Percentiles rank a stretch among this genome's conserved stretches.
Evolutionary conservation across 2,797 vertebrate genomes (phyloP).

Genomic region (Sarcophilus harrisii): DNA sequence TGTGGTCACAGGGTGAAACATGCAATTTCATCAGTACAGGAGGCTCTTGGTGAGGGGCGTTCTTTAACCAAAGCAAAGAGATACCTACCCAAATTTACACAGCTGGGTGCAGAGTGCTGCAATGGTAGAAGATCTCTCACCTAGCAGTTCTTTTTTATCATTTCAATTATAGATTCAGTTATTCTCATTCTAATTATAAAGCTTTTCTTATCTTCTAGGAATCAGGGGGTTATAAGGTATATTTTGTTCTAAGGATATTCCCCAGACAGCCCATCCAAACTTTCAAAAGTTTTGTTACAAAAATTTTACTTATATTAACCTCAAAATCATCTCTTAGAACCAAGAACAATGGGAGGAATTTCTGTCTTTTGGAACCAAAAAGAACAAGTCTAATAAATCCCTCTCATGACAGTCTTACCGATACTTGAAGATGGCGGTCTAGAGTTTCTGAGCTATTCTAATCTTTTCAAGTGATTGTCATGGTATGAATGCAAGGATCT

Average conservation of each 20-base stretch:
- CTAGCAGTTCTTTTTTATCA: background rate
- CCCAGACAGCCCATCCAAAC: background rate
- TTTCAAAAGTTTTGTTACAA: background rate
- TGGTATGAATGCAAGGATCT: background rate
- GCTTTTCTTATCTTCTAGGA: background rate
- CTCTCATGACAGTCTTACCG: background rate
- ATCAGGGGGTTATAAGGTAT: background rate
- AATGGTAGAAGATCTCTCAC: background rate
- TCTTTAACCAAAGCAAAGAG: background rate
- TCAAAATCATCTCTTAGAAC: background rate
- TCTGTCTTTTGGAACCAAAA: background rate
- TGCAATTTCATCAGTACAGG: background rate
- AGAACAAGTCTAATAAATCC: background rate
- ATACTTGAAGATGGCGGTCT: background rate
- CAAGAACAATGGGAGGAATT: background rate
- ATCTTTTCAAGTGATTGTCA: background rate
- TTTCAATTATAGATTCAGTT: background rate
- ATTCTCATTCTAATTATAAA: background rate
- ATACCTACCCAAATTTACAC: background rate
- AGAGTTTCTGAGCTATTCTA: too few species aligned
- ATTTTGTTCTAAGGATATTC: background rate
- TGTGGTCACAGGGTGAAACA: background rate
- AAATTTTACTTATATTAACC: background rate
- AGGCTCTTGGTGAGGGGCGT: background rate
- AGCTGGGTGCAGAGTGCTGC: background rate